Evolutionary conservation across 2,888 invertebrate genomes (phyloP).

Genomic region (Leptinotarsa haldemani): DNA sequence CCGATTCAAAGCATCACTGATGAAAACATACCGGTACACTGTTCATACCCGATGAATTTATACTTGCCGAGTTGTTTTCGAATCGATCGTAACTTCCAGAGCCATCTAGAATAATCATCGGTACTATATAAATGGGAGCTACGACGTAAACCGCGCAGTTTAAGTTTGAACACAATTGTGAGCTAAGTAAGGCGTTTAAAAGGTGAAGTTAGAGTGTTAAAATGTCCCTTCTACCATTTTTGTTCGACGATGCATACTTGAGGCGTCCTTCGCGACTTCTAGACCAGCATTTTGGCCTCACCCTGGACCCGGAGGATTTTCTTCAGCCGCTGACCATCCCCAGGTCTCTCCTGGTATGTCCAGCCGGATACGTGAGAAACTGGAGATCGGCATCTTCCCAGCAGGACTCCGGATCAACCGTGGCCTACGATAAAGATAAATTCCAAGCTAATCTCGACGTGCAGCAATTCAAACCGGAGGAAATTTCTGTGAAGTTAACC

Average conservation of each 20-base stretch:
- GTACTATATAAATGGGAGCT: not conserved
- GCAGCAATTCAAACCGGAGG: slow-evolving; percentile 45
- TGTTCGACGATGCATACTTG: slow-evolving; percentile 14
- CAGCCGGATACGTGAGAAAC: slow-evolving; percentile 39
- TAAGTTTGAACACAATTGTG: not conserved
- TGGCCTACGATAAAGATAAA: slow-evolving; percentile 24
- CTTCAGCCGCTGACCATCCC: slow-evolving; percentile 26
- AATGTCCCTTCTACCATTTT: slow-evolving; percentile 28
- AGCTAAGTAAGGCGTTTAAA: too few relatives aligned
- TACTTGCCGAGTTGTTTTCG: not conserved
- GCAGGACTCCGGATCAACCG: slow-evolving; percentile 25
- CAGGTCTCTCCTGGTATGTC: slow-evolving; percentile 15
- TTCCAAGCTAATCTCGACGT: slow-evolving; percentile 40
- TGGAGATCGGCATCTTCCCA: slow-evolving; percentile 40
- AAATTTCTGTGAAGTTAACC: slow-evolving; percentile 62
- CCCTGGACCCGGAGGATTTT: slow-evolving; percentile 27
- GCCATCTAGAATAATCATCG: slow-evolving; percentile 18
- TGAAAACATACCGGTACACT: not conserved
- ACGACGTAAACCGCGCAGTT: not conserved
- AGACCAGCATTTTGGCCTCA: slow-evolving; percentile 29
- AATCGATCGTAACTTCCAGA: slow-evolving; percentile 11
- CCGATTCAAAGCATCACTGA: not conserved
- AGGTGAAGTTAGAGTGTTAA: not conserved
- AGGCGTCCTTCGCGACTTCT: slow-evolving; percentile 19
- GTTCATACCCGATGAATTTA: slow-evolving; percentile 2